Conservation (phyloP, 2,888 invertebrate genomes). For the Troides aeacus region DNA sequence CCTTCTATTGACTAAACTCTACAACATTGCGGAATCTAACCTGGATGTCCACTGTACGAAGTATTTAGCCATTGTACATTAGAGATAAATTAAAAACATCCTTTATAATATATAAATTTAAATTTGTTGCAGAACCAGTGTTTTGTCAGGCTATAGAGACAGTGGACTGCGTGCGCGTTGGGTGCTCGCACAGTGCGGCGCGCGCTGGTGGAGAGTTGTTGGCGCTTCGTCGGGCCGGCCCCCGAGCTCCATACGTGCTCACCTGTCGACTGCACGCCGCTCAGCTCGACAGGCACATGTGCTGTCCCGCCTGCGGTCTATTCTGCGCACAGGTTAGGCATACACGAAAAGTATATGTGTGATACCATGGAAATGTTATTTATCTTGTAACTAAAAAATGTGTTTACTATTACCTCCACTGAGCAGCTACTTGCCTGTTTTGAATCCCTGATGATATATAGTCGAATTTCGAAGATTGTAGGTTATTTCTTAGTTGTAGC, state of each 20-base stretch:
- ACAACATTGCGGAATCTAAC: no score
- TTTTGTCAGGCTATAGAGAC: slow-evolving; percentile 89
- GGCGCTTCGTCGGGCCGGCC: slow-evolving; percentile 84
- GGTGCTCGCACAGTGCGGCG: slow-evolving; percentile 87
- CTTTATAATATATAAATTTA: no score
- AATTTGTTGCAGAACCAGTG: slow-evolving; percentile 70
- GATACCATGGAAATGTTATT: no score
- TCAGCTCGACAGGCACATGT: slow-evolving; percentile 89
- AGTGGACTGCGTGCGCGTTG: slow-evolving; percentile 86
- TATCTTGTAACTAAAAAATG: no score
- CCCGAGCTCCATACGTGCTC: slow-evolving; percentile 88
- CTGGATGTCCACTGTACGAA: no score
- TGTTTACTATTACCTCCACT: no score
- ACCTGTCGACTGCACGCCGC: slow-evolving; percentile 89
- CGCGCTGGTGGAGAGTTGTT: slow-evolving; percentile 51
- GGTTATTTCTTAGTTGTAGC: no score
- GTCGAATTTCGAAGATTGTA: no score
- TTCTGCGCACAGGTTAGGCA: slow-evolving; percentile 91
- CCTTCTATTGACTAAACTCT: no score
- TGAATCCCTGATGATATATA: no score
- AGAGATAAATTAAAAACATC: background rate
- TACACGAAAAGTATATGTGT: background rate
- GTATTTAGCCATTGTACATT: background rate
- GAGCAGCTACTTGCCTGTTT: no score
- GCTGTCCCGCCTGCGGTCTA: slow-evolving; percentile 92